phyloP scores from a whole-genome alignment of 2,888 invertebrate species.

The Caenorhabditis auriculariae region DNA sequence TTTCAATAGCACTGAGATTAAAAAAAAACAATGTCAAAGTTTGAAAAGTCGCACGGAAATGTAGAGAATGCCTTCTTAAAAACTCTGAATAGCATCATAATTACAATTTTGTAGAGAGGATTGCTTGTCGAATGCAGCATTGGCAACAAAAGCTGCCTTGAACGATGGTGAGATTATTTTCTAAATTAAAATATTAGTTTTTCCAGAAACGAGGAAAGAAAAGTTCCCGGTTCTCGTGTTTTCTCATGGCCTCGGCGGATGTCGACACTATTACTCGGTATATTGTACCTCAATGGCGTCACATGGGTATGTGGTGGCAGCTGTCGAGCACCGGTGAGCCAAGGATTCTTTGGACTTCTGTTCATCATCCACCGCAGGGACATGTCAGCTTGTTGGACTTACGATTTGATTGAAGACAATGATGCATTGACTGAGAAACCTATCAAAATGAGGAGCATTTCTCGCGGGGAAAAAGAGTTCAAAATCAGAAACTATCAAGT shows the following conservation, averaged over 20 bases:
- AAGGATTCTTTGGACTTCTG: conserved; percentile 1
- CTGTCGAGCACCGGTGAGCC: conserved; percentile 70
- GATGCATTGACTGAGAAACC: conserved; percentile 48
- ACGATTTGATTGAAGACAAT: conserved; percentile 40
- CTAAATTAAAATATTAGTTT: too few relatives aligned
- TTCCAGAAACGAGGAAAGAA: conserved; percentile 11
- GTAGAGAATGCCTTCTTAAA: too few relatives aligned
- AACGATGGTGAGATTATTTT: too few relatives aligned
- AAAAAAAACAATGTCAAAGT: too few relatives aligned
- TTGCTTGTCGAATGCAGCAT: too few relatives aligned
- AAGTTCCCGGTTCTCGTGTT: conserved; percentile 70
- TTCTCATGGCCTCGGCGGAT: conserved; percentile 74
- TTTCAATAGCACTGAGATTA: too few relatives aligned
- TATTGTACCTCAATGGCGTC: conserved; percentile 73
- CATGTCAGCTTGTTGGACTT: conserved; percentile 55
- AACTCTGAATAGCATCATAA: too few relatives aligned
- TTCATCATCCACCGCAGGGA: conserved; percentile 31
- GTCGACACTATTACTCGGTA: conserved; percentile 71
- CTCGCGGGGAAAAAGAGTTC: conserved; percentile 64
- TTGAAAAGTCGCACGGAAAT: too few relatives aligned
- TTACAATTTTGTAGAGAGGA: too few relatives aligned
- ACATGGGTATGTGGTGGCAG: conserved; percentile 72
- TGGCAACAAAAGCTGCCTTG: too few relatives aligned
- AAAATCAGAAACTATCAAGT: conserved; percentile 65
- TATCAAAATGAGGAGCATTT: conserved; percentile 42